Base-by-base conservation (phyloP, 64 coral and sea anemone genomes). In the Porites australiensis region DNA sequence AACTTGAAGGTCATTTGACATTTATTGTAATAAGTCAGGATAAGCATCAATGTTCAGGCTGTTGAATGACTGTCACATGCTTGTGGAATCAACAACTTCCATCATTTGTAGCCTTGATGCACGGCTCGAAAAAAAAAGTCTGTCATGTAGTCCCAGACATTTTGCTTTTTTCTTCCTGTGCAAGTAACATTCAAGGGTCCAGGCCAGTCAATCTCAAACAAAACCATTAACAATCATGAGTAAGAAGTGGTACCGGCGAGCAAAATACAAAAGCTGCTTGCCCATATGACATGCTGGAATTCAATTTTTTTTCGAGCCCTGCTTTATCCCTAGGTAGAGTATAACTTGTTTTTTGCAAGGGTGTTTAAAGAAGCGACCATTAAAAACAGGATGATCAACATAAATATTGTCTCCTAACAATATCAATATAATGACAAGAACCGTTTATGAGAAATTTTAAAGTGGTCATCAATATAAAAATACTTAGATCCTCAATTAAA, bases 381-480 rank as follows among this genome's bases (percentile, higher is more conserved):
- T 74, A 74, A 74, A 74, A 74, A 46, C 43, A 47, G 67, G 43
- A 70, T 27, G 67, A 70, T 70, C 67, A 70, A 27, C 4, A 70
- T 70, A 70, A 70, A 70, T 70, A 70, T 70, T 70, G 67, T 70
- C 20, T 70, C 67, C 12, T 70, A 70, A 70, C 67, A 70, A 70
- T 70, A 13, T 74, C 71, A 48, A 47, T 74, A 47, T 13, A 47
- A 74, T 45, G 37, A 74, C 37, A 46, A 11, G 37, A 74, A 46
- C 44, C 3, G 48, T 72, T 72, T 27, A 72, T 72, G 21, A 72
- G 21, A 74, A 74, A 10, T 74, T 46, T 11, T 44, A 8, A 45
- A 45, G 71, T 45, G 0, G 23, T 74, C 71, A 47, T 72, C 69
- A 72, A 72, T 23, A 45, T 71, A 74, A 74, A 44, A 74, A 74